Evolutionary conservation across 2,888 invertebrate species (phyloP).

Genomic region (Xestia c-nigrum): DNA sequence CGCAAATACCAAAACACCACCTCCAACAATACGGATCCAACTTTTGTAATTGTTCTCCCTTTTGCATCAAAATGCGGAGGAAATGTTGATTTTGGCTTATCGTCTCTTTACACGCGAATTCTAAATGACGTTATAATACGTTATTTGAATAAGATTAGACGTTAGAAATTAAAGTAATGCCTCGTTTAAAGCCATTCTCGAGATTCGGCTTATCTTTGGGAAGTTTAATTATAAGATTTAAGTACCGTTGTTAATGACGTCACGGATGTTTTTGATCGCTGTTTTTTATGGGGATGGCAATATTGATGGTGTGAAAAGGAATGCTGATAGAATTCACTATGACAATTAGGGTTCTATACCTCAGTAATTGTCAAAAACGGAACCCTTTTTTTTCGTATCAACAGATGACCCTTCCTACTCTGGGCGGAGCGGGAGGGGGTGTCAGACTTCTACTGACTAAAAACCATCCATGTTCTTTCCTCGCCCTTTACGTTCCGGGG

Average conservation of each 20-base stretch:
- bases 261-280: conserved; percentile 13
- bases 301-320: not conserved
- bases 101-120: conserved; percentile 74
- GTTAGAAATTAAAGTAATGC: conserved; percentile 61
- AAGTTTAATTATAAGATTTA: conserved; percentile 66
- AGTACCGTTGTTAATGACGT: conserved; percentile 45
- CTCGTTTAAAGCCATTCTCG: conserved; percentile 55
- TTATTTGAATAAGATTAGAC: conserved; percentile 76
- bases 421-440: too few relatives aligned
- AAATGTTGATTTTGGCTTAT: conserved; percentile 75
- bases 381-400: too few relatives aligned
- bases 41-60: conserved; percentile 69
- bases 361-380: too few relatives aligned
- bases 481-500: too few relatives aligned
- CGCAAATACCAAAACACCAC: conserved; percentile 29
- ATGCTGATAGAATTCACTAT: not conserved
- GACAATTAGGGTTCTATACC: too few relatives aligned
- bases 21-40: conserved; percentile 58
- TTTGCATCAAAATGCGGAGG: conserved; percentile 65
- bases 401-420: too few relatives aligned
- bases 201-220: conserved; percentile 61
- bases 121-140: conserved; percentile 74
- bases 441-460: too few relatives aligned
- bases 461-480: too few relatives aligned
- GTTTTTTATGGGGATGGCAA: conserved; percentile 16